phyloP scores from a whole-genome alignment of 2,888 invertebrate species.

The Aporophyla lueneburgensis region DNA sequence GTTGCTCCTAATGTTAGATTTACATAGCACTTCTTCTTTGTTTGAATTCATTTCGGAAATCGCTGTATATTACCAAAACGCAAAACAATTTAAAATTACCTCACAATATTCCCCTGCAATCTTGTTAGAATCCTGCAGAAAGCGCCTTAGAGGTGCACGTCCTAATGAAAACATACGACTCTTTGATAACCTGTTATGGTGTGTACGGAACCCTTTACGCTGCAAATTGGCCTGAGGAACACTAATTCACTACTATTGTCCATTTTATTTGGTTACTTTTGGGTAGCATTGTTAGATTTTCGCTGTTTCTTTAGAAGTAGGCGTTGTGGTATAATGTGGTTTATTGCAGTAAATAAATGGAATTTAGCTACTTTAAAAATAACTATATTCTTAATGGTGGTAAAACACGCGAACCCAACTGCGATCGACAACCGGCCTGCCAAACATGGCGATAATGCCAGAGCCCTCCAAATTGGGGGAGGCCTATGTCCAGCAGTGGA shows the following conservation, averaged over 20 bases:
- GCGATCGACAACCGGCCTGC: no score
- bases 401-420: no score
- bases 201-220: slow-evolving; percentile 75
- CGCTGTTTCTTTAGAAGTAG: slow-evolving; percentile 22
- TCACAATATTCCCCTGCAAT: slow-evolving; percentile 56
- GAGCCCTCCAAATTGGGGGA: no score
- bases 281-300: slow-evolving; percentile 54
- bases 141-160: slow-evolving; percentile 76
- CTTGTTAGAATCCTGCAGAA: slow-evolving; percentile 67
- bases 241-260: slow-evolving; percentile 81
- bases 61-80: no score
- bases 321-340: slow-evolving; percentile 10
- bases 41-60: no score
- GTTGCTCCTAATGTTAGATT: no score
- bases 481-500: no score
- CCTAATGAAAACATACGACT: slow-evolving; percentile 89
- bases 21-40: no score
- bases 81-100: slow-evolving; percentile 57
- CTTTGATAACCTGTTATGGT: slow-evolving; percentile 88
- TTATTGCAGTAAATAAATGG: neutral
- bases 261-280: slow-evolving; percentile 71
- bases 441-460: no score
- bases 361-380: neutral
- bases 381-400: no score
- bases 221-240: slow-evolving; percentile 81